Evolutionary conservation across 2,797 vertebrate genomes (phyloP).

Genomic region (Tadarida brasiliensis): DNA sequence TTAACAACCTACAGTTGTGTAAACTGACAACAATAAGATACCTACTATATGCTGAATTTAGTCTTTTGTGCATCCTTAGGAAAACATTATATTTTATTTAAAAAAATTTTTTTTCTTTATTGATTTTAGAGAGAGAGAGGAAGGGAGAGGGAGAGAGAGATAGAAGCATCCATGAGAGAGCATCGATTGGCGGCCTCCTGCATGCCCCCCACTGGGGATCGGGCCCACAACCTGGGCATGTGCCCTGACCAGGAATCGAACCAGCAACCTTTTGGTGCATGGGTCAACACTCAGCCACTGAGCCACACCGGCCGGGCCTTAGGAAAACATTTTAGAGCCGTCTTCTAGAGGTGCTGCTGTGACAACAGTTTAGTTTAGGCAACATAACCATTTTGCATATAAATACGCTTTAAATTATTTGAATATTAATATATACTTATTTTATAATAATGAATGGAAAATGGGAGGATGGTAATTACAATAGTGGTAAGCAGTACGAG

Average conservation of each 20-base stretch:
- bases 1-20: neutral
- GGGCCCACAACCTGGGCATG: too few relatives aligned
- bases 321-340: neutral
- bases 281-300: too few relatives aligned
- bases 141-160: too few relatives aligned
- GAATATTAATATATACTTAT: neutral
- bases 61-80: neutral
- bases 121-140: too few relatives aligned
- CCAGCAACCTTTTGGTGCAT: too few relatives aligned
- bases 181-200: too few relatives aligned
- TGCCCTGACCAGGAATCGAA: too few relatives aligned
- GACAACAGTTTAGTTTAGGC: neutral
- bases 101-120: too few relatives aligned
- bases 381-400: neutral
- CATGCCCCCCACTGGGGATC: too few relatives aligned
- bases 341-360: neutral
- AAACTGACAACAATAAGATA: neutral
- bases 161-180: too few relatives aligned
- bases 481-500: neutral
- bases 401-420: neutral
- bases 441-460: neutral
- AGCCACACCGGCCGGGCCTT: too few relatives aligned
- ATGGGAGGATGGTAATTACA: neutral
- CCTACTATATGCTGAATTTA: neutral
- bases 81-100: too few relatives aligned